Evolutionary conservation across 1,140 invertebrate genomes (phyloP), one percentile per base, ranked within the genome.

Genomic region (Drosophila hydei): DNA sequence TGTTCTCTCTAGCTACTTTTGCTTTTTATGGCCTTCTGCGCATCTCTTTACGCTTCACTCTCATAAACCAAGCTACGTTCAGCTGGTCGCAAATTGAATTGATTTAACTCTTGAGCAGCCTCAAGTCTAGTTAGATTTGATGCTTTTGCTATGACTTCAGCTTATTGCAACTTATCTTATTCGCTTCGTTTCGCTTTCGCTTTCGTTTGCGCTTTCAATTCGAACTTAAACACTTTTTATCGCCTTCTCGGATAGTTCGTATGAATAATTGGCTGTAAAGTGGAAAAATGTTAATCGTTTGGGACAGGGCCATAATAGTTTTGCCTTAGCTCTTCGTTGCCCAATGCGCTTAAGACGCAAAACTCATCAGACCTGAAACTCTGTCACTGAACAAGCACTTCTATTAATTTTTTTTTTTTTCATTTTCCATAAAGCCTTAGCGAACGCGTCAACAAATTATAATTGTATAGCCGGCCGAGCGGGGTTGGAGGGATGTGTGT

Each of bases 391-490:
- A 16, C 48, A 54, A 54, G 75, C 70, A 73, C 30, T 33, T 33
- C 12, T 33, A 40, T 48, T 50, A 30, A 16, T 50, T 50, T 27
- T n/a, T 18, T 40, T 55, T 21, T 55, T 21, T 11, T 27, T n/a
- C 23, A 27, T 55, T 21, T 55, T 21, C 6, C 68, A 11, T 6
- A 30, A 8, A 30, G 68, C 56, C 54, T 38, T 50, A 33, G 42
- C 52, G 23, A 52, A 23, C 56, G 58, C 50, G 65, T 78, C 76
- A 79, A 78, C 76, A 64, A 79, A 78, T 79, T 74, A 78, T 78
- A 78, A 78, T 79, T 78, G 76, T 67, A 50, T 60, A 48, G 69
- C 50, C 14, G 14, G 14, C 21, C 64, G 30, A 42, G 42, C 9
- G 30, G 23, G n/a, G n/a, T n/a, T n/a, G 4, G 16, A 40, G 59